phyloP scores from a whole-genome alignment of 2,113 vertebrate species.

The Theristicus caerulescens region DNA sequence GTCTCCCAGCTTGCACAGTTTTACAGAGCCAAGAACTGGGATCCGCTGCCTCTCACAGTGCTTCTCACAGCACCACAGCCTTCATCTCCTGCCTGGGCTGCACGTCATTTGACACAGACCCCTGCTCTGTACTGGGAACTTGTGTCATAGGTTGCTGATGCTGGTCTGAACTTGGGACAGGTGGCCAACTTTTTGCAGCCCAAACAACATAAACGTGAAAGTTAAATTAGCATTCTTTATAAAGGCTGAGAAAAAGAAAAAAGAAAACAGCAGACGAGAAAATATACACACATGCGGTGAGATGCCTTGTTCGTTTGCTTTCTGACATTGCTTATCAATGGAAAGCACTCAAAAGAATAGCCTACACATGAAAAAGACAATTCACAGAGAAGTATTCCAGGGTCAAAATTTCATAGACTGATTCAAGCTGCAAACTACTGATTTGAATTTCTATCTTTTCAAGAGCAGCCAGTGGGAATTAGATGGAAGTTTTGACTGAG shows the following conservation, averaged over 20 bases:
- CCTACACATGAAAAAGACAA: neutral
- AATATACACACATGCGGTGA: neutral
- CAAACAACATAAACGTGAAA: neutral
- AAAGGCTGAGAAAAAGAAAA: neutral
- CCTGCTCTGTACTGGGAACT: neutral
- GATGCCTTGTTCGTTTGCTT: neutral
- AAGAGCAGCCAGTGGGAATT: neutral
- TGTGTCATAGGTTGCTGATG: neutral
- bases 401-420: neutral
- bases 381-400: neutral
- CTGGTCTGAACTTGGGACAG: neutral
- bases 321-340: neutral
- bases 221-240: neutral
- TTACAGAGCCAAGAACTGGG: neutral
- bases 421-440: neutral
- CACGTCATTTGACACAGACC: rapidly evolving
- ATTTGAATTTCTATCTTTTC: neutral
- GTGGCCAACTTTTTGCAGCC: neutral
- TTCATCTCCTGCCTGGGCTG: neutral
- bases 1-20: neutral
- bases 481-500: neutral
- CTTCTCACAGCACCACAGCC: neutral
- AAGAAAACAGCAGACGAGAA: neutral
- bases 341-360: neutral
- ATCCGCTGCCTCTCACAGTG: neutral